Base-by-base conservation (phyloP, 2,888 invertebrate species). In the Andrena dorsata region DNA sequence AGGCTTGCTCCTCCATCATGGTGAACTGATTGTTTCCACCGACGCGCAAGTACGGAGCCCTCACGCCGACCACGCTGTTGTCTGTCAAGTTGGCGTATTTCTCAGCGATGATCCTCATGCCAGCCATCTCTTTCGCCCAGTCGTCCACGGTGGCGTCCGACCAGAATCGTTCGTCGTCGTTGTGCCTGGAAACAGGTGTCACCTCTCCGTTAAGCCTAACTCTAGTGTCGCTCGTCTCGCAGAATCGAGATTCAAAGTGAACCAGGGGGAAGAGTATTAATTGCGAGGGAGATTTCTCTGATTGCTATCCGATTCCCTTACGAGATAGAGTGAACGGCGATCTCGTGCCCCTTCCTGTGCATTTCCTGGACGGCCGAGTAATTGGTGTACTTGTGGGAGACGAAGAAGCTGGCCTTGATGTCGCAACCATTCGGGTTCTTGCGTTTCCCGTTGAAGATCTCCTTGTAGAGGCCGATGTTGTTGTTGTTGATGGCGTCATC, bases 1-100 rank as follows among this genome's bases (percentile, higher is more conserved):
- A 98, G 13, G 98, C 98, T 93, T 98, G 97, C 94, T 98, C 98
- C 94, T 98, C 97, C 98, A 99, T 98, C 98, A 99, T 98, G 90
- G 98, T 97, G 95, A 98, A 99, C 94, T 98, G 98, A 94, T 98
- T 98, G 95, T 98, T 98, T 66, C 98, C 98, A 82, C 98, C 98
- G 6, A 98, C 98, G 71, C 98, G 95, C 78, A 98, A 95, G 93
- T 98, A 98, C 0, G 98, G 98, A 5, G 98, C 98, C 76, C 98
- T 96, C 5, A 98, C 97, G 60, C 98, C 98, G 3, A 98, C 98
- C 23, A 98, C 97, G 87, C 97, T 97, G 94, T 98, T 98, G 93
- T 98, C 98, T 0, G 98, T 97, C 86, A 98, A 95, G 94, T 98
- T 98, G 79, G 98, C 96, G 94, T 96, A 98, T 92, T 98, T 98